Conservation (phyloP, 2,797 vertebrate species). For the Rallus crepitans region DNA sequence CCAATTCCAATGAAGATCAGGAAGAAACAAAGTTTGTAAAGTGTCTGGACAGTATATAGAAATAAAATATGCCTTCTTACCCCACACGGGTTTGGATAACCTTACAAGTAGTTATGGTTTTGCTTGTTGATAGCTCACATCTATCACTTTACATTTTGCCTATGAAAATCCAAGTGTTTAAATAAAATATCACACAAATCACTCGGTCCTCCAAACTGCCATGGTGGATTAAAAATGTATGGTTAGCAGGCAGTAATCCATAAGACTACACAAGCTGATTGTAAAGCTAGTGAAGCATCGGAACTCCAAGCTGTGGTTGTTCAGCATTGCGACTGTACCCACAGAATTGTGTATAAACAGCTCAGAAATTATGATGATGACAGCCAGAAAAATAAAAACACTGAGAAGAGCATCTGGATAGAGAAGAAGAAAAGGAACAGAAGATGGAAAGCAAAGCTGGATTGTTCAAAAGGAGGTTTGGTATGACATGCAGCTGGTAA, state of each 20-base stretch:
- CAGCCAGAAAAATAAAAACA: background rate
- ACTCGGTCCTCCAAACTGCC: background rate
- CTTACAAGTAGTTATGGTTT: background rate
- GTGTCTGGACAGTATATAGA: background rate
- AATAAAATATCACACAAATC: background rate
- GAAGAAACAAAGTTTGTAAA: background rate
- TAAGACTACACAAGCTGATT: background rate
- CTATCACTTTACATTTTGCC: background rate
- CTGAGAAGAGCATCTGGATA: background rate
- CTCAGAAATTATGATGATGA: background rate
- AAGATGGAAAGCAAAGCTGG: background rate
- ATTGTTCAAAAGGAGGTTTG: background rate
- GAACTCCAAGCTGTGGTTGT: background rate
- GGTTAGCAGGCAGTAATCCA: fast-evolving
- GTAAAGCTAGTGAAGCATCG: background rate
- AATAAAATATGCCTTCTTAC: background rate
- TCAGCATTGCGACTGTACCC: background rate
- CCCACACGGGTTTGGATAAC: background rate
- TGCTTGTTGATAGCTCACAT: background rate
- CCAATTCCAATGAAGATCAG: background rate
- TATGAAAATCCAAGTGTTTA: background rate
- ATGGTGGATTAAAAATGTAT: background rate
- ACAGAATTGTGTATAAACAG: background rate
- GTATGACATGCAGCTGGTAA: background rate
- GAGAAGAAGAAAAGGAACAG: background rate